phyloP scores from a whole-genome alignment of 2,888 invertebrate genomes.

The Archips crataeganus region DNA sequence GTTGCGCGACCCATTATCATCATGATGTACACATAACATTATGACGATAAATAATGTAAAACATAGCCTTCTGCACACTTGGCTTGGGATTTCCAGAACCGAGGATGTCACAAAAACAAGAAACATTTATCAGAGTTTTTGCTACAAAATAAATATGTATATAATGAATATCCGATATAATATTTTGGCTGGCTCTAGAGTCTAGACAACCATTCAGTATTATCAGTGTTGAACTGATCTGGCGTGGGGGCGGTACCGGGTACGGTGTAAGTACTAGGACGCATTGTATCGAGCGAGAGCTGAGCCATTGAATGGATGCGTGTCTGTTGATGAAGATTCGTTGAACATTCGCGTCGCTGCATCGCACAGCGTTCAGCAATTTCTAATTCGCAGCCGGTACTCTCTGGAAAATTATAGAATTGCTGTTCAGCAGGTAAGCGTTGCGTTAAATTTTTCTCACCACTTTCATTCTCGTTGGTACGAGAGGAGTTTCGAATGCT shows the following conservation, averaged over 20 bases:
- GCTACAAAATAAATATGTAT: neutral
- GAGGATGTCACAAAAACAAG: neutral
- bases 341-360: constrained; percentile 43
- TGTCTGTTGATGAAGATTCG: constrained; percentile 50
- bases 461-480: constrained; percentile 8
- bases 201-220: constrained; percentile 2
- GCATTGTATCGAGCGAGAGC: constrained; percentile 36
- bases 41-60: constrained; percentile 20
- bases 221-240: constrained; percentile 21
- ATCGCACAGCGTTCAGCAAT: constrained; percentile 38
- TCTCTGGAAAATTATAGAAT: constrained; percentile 31
- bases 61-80: neutral
- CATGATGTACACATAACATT: constrained; percentile 18
- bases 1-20: constrained; percentile 44
- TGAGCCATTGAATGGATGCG: constrained; percentile 48
- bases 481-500: neutral
- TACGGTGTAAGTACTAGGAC: constrained; percentile 32
- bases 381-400: constrained; percentile 35
- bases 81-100: constrained; percentile 23
- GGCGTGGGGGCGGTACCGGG: constrained; percentile 39
- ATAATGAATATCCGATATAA: neutral
- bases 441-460: neutral
- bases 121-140: too few relatives aligned
- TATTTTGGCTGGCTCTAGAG: neutral
- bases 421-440: neutral